Evolutionary conservation across 2,888 invertebrate species (phyloP), one percentile per base, ranked within the genome.

Genomic region (Blastobasis adustella): DNA sequence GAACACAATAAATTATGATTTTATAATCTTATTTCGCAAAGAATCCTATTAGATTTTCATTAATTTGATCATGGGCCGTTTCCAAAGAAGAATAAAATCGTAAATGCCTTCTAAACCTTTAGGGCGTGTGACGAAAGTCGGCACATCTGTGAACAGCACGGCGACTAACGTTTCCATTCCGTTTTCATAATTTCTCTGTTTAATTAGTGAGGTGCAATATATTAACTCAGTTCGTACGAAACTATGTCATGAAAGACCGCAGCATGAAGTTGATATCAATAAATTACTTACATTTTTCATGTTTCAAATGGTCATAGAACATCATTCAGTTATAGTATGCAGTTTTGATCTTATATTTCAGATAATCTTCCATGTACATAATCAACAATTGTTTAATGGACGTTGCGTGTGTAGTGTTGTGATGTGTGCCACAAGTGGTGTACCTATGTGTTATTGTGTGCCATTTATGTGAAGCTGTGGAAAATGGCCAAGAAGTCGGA

Each of bases 401-500:
- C 58, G 63, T 58, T 58, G 63, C 59, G 61, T 66, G 62, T 64
- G 62, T 66, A 63, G 68, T 76, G 71, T 81, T 83, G 86, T 86
- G 82, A 86, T 86, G 85, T 76, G 70, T 76, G 69, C 71, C 65
- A 58, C 65, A 73, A 75, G 71, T 77, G 71, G 71, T 67, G 64
- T 63, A 64, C 62, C 65, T 68, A 67, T 65, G 62, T 62, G 63
- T 64, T 66, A 58, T 68, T 73, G 69, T 70, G 67, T 62, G 58
- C 63, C 57, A 58, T 66, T 69, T 62, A 67, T 77, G 74, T 76
- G 73, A 73, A 69, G 6, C 63, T 64, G 53, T 56, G 55, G 57
- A 85, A 78, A 71, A 95, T 94, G 94, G 94, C 94, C 59, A 91
- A 93, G 71, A 94, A 94, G 82, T 92, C 91, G 60, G 94, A 94